Evolutionary conservation across 1,140 invertebrate genomes (phyloP).

Genomic region (Drosophila suzukii): DNA sequence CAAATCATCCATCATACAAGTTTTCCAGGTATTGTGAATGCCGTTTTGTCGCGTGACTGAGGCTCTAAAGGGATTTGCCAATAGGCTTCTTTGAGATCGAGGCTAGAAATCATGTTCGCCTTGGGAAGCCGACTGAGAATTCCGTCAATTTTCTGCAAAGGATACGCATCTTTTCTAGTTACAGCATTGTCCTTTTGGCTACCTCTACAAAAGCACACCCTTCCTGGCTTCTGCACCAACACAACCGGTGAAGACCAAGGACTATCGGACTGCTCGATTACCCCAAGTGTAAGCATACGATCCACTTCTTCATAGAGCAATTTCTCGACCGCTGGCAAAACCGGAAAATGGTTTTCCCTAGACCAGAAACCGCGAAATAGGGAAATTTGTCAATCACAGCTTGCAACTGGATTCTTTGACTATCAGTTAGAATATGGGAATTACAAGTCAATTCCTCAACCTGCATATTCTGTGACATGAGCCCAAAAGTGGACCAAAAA

Average conservation of each 20-base stretch:
- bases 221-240: background rate
- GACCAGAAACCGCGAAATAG: background rate
- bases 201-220: background rate
- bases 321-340: background rate
- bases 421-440: too few species aligned
- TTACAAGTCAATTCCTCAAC: background rate
- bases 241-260: background rate
- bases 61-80: background rate
- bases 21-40: background rate
- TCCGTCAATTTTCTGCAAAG: background rate
- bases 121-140: background rate
- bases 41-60: background rate
- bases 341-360: background rate
- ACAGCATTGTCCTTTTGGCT: background rate
- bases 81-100: background rate
- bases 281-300: background rate
- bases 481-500: background rate
- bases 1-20: background rate
- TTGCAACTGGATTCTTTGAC: too few species aligned
- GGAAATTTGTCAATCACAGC: too few species aligned
- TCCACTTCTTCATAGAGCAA: background rate
- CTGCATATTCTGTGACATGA: background rate
- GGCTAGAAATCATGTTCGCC: background rate
- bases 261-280: background rate
- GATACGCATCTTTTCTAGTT: background rate